phyloP scores from a whole-genome alignment of 2,113 vertebrate species.

The Phalacrocorax brasilianus region DNA sequence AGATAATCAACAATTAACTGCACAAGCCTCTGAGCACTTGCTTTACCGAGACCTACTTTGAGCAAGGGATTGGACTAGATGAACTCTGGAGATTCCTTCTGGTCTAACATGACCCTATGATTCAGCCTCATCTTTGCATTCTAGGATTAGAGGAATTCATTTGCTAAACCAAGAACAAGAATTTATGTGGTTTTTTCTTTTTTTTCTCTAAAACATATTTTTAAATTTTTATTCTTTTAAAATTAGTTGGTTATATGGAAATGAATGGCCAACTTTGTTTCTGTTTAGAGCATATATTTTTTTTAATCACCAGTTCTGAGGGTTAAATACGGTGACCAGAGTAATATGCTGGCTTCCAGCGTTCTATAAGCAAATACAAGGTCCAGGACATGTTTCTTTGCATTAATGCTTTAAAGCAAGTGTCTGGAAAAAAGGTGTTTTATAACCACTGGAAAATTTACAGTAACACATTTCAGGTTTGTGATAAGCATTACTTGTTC shows the following conservation, averaged over 20 bases:
- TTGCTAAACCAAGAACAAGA: background rate
- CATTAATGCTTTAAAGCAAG: background rate
- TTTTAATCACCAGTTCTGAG: background rate
- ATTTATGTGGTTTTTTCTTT: background rate
- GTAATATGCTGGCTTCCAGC: background rate
- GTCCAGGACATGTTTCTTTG: background rate
- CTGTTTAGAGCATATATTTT: background rate
- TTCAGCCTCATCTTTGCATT: background rate
- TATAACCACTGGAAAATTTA: constrained; percentile 10
- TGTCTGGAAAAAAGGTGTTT: constrained; percentile 26
- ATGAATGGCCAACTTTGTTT: background rate
- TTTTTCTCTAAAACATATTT: background rate
- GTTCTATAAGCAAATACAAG: background rate
- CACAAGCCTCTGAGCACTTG: background rate
- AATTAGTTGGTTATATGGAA: background rate
- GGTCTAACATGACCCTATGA: background rate
- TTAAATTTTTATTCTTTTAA: background rate
- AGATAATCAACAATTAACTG: background rate
- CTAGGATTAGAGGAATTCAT: background rate
- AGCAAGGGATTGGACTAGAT: background rate
- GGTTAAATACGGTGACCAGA: background rate
- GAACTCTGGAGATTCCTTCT: background rate
- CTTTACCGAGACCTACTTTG: background rate
- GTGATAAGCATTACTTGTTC: constrained; percentile 1
- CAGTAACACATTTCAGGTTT: background rate